Percentiles rank a stretch among this genome's conserved stretches.
Evolutionary conservation across 2,888 invertebrate genomes (phyloP).

Genomic region (Tachina lurida): DNA sequence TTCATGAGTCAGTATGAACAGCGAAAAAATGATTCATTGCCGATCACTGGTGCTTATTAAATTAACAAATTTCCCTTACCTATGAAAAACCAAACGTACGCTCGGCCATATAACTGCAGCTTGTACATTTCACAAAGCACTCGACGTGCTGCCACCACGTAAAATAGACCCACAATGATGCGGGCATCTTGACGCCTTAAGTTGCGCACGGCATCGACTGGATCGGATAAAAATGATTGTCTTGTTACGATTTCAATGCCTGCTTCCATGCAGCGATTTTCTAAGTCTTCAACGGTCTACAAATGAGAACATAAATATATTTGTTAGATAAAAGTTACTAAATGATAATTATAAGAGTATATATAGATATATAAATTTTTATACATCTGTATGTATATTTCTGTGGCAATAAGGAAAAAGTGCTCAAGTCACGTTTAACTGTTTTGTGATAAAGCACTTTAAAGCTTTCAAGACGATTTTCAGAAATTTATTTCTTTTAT

Average conservation of each 20-base stretch:
- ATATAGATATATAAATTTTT: background rate
- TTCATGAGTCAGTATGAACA: no score
- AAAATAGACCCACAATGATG: conserved; percentile 98
- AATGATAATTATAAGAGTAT: no score
- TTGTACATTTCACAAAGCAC: conserved; percentile 99
- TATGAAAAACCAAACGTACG: conserved; percentile 99
- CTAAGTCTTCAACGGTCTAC: conserved; percentile 98
- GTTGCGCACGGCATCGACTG: conserved; percentile 97
- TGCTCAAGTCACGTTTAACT: no score
- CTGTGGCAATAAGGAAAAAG: no score
- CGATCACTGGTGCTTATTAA: background rate
- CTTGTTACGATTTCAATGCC: conserved; percentile 98
- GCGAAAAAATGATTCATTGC: no score
- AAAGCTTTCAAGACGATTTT: no score
- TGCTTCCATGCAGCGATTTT: conserved; percentile 94
- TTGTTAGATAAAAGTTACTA: background rate
- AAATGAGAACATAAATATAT: conserved; percentile 76
- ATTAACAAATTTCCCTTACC: conserved; percentile 85
- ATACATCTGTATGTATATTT: background rate
- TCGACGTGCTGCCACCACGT: conserved; percentile 97
- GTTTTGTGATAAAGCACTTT: no score
- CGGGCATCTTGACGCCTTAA: conserved; percentile 97
- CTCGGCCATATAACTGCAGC: conserved; percentile 95
- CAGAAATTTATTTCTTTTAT: no score
- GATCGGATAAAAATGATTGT: conserved; percentile 98